Evolutionary conservation across 2,797 vertebrate genomes (phyloP).

Genomic region (Spea hammondii): DNA sequence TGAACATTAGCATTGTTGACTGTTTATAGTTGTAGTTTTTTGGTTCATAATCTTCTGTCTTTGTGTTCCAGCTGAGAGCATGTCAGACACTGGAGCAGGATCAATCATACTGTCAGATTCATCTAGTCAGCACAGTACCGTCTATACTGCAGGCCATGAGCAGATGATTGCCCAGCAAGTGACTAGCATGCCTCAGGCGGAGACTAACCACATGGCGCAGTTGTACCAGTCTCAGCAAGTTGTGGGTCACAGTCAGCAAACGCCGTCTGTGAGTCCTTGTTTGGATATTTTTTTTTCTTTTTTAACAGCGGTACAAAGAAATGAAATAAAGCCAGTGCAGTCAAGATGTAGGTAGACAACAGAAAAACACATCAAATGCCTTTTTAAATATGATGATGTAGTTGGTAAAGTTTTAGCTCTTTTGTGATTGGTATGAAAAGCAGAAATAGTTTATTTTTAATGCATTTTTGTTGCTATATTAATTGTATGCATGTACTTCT

Average conservation of each 20-base stretch:
- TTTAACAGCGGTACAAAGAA: no score
- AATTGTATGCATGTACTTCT: no score
- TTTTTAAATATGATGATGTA: no score
- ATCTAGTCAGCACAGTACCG: conserved; percentile 55
- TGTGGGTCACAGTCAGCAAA: conserved; percentile 57
- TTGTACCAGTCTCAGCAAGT: conserved; percentile 56
- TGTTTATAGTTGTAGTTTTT: background rate
- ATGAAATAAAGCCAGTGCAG: no score
- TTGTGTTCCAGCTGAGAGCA: conserved; percentile 55
- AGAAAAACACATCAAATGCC: no score
- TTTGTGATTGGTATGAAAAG: no score
- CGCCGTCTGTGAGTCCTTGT: conserved; percentile 57
- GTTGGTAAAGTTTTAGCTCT: no score
- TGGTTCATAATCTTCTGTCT: conserved; percentile 38
- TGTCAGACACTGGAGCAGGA: conserved; percentile 50
- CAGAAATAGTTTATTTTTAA: no score
- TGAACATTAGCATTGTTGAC: no score
- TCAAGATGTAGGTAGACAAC: no score
- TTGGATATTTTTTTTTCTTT: background rate
- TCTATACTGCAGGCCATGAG: conserved; percentile 65
- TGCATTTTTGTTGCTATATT: no score
- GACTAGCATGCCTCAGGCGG: conserved; percentile 64
- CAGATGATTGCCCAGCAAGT: conserved; percentile 71
- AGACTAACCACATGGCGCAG: conserved; percentile 60
- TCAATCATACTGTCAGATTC: conserved; percentile 54